These are phyloP conservation scores for Zaprionus africanus DNA, from an alignment of 1,140 invertebrate species.

Conservation along the genomic window DNA sequence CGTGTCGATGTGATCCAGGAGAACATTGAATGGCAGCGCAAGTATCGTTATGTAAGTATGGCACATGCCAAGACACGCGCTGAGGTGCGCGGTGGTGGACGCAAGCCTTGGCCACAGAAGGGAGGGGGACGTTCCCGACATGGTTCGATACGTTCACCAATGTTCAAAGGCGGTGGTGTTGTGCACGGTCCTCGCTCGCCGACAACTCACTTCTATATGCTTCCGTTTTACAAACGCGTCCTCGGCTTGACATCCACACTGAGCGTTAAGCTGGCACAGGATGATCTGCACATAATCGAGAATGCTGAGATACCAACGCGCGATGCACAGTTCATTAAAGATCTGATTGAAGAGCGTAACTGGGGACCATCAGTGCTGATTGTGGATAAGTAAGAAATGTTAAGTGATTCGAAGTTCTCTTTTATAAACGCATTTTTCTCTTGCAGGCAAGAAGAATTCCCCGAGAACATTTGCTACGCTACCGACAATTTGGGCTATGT, in stretches of 20 bases:
- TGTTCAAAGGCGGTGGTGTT: conserved; percentile 92
- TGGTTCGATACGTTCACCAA: conserved; percentile 94
- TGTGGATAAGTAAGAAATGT: conserved; percentile 91
- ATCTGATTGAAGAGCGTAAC: conserved; percentile 92
- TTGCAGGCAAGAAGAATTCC: conserved; percentile 92
- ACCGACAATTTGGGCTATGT: conserved; percentile 91
- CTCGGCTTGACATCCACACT: conserved; percentile 92
- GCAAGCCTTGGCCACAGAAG: conserved; percentile 98
- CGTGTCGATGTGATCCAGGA: conserved; percentile 94
- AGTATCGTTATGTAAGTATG: conserved; percentile 92
- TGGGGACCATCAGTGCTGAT: conserved; percentile 99
- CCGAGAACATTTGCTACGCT: conserved; percentile 93
- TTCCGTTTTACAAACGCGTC: conserved; percentile 90
- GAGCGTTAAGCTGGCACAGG: conserved; percentile 96
- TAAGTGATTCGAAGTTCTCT: neutral
- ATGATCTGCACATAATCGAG: conserved; percentile 97
- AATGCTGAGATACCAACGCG: conserved; percentile 94
- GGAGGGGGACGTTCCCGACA: conserved; percentile 94
- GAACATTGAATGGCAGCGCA: conserved; percentile 95
- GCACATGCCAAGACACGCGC: conserved; percentile 90
- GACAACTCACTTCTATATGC: conserved; percentile 96
- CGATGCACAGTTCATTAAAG: conserved; percentile 91
- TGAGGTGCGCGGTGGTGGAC: conserved; percentile 94
- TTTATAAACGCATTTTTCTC: neutral
- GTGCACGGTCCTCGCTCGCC: conserved; percentile 95